These are phyloP conservation scores for Argyresthia goedartella DNA, from an alignment of 2,888 invertebrate species.

Conservation along the genomic window DNA sequence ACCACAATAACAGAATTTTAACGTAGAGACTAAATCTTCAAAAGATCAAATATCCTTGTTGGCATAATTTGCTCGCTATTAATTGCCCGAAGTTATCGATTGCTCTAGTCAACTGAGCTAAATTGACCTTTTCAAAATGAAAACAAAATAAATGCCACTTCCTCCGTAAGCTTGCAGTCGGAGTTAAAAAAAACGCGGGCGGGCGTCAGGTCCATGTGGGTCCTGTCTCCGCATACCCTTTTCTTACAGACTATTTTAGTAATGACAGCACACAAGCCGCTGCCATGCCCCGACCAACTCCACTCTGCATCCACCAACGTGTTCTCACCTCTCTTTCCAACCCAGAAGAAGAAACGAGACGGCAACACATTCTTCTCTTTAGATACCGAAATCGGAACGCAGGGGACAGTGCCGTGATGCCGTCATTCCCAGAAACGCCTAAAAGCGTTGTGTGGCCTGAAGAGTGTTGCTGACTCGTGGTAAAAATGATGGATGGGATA, in stretches of 20 bases:
- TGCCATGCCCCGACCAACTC: not conserved
- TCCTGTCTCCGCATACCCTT: conserved; percentile 55
- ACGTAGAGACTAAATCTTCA: too few relatives aligned
- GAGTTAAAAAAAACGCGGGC: not conserved
- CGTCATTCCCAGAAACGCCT: conserved; percentile 1
- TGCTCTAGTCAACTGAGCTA: too few relatives aligned
- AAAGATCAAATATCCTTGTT: too few relatives aligned
- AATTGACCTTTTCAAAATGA: not conserved
- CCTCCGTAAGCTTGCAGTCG: not conserved
- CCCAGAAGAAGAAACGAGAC: not conserved
- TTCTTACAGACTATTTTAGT: conserved; percentile 66
- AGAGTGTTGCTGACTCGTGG: not conserved
- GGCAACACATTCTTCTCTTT: not conserved
- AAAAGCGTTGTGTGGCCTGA: conserved; percentile 9
- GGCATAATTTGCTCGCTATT: too few relatives aligned
- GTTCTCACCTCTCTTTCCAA: not conserved
- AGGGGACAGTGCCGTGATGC: too few relatives aligned
- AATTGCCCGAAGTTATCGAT: too few relatives aligned
- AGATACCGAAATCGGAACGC: too few relatives aligned
- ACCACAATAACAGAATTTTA: too few relatives aligned
- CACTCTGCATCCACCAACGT: not conserved
- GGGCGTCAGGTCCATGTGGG: conserved; percentile 46
- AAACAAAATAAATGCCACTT: not conserved
- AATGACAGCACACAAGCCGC: conserved; percentile 66
- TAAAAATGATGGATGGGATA: not conserved